These are phyloP conservation scores for Madoqua kirkii DNA, from an alignment of 2,113 vertebrate species.

Conservation along the genomic window DNA sequence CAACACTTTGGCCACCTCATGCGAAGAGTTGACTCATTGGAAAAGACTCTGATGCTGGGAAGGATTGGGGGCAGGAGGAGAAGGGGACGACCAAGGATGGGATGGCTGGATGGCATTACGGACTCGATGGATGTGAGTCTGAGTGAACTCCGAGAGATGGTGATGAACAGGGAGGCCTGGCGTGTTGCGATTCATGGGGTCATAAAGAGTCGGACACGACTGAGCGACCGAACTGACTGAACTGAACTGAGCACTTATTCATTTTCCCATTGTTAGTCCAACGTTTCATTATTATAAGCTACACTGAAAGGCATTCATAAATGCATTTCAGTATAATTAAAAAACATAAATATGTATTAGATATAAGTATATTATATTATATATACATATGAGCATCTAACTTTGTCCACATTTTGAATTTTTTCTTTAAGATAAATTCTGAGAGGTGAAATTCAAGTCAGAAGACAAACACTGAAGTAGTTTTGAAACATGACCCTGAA, in stretches of 20 bases:
- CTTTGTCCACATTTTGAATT: not conserved
- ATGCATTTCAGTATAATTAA: not conserved
- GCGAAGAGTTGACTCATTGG: too few relatives aligned
- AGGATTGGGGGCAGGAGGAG: too few relatives aligned
- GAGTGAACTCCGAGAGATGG: too few relatives aligned
- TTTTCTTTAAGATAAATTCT: not conserved
- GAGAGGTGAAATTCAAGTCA: not conserved
- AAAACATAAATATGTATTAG: not conserved
- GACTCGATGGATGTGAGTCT: too few relatives aligned
- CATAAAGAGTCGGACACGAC: too few relatives aligned
- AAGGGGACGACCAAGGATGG: too few relatives aligned
- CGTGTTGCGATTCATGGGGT: too few relatives aligned
- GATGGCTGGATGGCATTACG: too few relatives aligned
- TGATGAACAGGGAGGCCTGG: too few relatives aligned
- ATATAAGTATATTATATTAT: not conserved
- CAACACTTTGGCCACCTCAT: too few relatives aligned
- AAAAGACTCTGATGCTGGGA: too few relatives aligned
- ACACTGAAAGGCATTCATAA: not conserved
- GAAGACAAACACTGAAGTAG: not conserved
- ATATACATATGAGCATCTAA: not conserved
- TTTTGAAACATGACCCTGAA: not conserved
- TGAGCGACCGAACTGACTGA: too few relatives aligned
- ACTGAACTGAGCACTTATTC: not conserved
- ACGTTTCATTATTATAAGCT: not conserved
- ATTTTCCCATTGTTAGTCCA: not conserved